Evolutionary conservation across 2,113 vertebrate genomes (phyloP), one percentile per base, ranked within the genome.

Genomic region (Paradoxurus hermaphroditus): DNA sequence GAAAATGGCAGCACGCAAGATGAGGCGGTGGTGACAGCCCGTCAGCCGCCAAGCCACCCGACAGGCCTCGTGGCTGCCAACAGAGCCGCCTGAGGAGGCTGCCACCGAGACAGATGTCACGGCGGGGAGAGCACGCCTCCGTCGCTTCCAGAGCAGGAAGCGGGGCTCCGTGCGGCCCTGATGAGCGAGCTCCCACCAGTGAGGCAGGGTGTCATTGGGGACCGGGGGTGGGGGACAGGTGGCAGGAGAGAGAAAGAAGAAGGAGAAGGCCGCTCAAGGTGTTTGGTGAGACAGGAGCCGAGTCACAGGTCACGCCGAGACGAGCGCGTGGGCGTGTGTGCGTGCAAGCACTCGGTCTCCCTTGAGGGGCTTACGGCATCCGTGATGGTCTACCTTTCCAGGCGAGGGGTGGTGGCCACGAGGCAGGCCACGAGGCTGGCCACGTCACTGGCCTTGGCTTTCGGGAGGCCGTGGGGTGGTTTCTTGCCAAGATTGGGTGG

Each of bases 51-150:
- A 46, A 95, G 97, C 94, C 86, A n/a, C 91, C 96, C 91, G 90
- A 72, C 94, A 96, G 94, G 81, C 65, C 93, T 97, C 91, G 97
- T 96, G 97, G 78, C 93, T 98, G 95, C 95, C 96, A 97, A 86
- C 53, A 90, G 31, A 98, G 78, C 85, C 21, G 84, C 95, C 89
- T 36, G 62, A 97, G 95, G 95, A 97, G 90, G 68, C 75, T 91
- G 97, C 95, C 90, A 95, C 96, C 10, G 5, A 96, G 86, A 93
- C 6, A 97, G 94, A 82, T 94, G 98, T 98, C 96, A 89, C 44
- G 7, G 81, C 4, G 79, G 91, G 91, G 90, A 89, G 29, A 41
- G 19, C 46, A 0, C 0, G 87, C 96, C 96, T 94, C 85, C 93
- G 4, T 65, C 5, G 67, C 83, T 95, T 90, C 96, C 41, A 29